Evolutionary conservation across 2,888 invertebrate genomes (phyloP).

Genomic region (Drosophila mayaguana): DNA sequence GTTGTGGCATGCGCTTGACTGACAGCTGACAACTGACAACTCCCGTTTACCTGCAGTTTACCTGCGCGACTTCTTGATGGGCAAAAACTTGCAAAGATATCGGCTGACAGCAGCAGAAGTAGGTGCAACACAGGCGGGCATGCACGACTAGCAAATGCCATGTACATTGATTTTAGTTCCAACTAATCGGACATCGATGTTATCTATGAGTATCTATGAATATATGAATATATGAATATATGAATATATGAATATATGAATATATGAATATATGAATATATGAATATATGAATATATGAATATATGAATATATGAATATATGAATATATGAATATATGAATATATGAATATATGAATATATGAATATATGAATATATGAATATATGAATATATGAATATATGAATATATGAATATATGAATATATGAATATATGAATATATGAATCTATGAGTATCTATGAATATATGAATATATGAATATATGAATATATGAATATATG

Average conservation of each 20-base stretch:
- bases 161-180: neutral
- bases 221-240: neutral
- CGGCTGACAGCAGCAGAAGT: constrained; percentile 35
- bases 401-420: neutral
- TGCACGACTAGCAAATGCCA: neutral
- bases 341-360: neutral
- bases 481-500: neutral
- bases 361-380: neutral
- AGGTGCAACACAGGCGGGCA: neutral
- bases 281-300: neutral
- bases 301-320: neutral
- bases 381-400: neutral
- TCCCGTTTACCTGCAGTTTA: constrained; percentile 13
- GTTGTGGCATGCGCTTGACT: neutral
- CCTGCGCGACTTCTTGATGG: constrained; percentile 31
- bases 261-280: neutral
- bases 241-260: neutral
- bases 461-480: too few species aligned
- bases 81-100: constrained; percentile 35
- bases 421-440: neutral
- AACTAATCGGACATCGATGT: neutral
- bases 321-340: neutral
- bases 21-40: constrained; percentile 6
- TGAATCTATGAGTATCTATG: neutral
- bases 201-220: neutral